A percentile compares a stretch with the other conserved stretches of the same genome.
Evolutionary conservation across 1,140 invertebrate species (phyloP).

Genomic region (Lysiphlebus fabarum): DNA sequence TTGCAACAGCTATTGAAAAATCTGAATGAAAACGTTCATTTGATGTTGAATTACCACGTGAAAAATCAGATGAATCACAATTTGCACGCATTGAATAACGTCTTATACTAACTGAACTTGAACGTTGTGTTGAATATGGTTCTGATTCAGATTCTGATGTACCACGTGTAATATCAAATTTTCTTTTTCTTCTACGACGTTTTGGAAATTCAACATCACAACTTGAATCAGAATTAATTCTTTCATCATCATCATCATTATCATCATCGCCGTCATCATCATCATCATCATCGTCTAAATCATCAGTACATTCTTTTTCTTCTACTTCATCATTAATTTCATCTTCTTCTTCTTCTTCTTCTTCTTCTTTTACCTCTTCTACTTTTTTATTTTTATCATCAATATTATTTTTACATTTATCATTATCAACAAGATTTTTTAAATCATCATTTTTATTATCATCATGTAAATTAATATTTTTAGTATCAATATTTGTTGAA

Average conservation of each 20-base stretch:
- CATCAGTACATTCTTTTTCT: conserved; percentile 11
- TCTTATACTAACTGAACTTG: conserved; percentile 49
- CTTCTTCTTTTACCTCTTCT: conserved; percentile 12
- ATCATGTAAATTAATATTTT: neutral
- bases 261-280: conserved; percentile 16
- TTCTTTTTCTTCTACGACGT: conserved; percentile 31
- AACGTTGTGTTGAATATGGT: conserved; percentile 48
- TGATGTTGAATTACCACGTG: conserved; percentile 49
- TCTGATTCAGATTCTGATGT: conserved; percentile 43
- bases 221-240: conserved; percentile 39
- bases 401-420: conserved; percentile 13
- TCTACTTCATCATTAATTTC: conserved; percentile 12
- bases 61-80: conserved; percentile 52
- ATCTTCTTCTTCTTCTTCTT: conserved; percentile 22
- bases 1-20: conserved; percentile 52
- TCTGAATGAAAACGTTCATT: conserved; percentile 53
- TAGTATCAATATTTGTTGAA: neutral
- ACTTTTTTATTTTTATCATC: conserved; percentile 12
- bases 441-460: too few relatives aligned
- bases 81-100: conserved; percentile 52
- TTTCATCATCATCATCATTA: conserved; percentile 20
- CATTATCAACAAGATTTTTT: neutral
- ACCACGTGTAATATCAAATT: conserved; percentile 16
- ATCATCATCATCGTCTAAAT: conserved; percentile 36
- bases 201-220: conserved; percentile 49